Evolutionary conservation across 1,140 invertebrate genomes (phyloP), one percentile per base, ranked within the genome.

Genomic region (Hydropsyche tenuis): DNA sequence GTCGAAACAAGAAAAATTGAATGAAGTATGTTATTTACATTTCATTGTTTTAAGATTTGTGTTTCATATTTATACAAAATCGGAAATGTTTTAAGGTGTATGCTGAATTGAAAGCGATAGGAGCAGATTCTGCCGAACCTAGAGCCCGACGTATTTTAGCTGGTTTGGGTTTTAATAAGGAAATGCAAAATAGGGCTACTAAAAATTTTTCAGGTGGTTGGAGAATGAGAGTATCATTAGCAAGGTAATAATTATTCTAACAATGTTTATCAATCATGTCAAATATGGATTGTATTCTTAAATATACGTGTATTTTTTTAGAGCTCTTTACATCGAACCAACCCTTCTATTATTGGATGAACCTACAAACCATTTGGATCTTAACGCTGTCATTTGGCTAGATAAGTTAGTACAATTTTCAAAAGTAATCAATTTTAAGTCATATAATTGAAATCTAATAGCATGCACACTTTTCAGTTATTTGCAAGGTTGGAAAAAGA

Each of bases 321-420:
- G 94, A 81, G 94, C 94, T 12, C 83, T 96, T 0, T 96, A 94
- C 80, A 84, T 98, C 73, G 96, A 99, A 85, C 97, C 98, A 3
- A 98, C 96, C 12, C 83, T 99, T 0, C 84, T 99, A 16, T 86
- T 99, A 80, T 90, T 99, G 30, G 98, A 99, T 85, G 98, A 99
- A 89, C 98, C 98, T 77, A 95, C 93, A 0, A 95, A 95, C 86
- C 94, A 95, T 82, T 89, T 95, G 78, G 97, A 99, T 89, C 86
- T 99, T 18, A 98, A 99, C 83, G 97, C 97, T 77, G 97, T 99
- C 63, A 99, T 99, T 87, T 99, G 98, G 98, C 86, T 99, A 11
- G 97, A 99, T 81, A 98, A 99, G 90, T 94, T 85, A 88, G 89
- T 88, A 75, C n/a, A 11, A 43, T 42, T n/a, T n/a, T n/a, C n/a